Conservation (phyloP, 2,797 vertebrate genomes). For the Aphelocoma californica region DNA sequence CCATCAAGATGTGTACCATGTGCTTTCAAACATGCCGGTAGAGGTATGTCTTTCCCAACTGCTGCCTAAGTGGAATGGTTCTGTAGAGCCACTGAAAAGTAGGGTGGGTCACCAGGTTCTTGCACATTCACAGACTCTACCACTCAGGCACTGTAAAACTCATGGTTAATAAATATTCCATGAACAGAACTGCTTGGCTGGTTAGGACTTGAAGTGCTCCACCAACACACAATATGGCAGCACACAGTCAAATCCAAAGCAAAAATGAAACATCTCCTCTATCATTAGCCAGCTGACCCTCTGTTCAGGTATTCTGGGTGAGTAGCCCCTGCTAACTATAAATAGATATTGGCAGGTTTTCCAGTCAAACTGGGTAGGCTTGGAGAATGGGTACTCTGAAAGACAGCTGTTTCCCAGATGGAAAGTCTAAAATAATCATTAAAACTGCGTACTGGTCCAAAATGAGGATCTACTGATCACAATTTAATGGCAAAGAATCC, state of each 20-base stretch:
- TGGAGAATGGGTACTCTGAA: background rate
- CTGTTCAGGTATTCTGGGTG: background rate
- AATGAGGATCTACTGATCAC: background rate
- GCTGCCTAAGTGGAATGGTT: background rate
- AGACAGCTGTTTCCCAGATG: background rate
- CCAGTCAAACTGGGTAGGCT: background rate
- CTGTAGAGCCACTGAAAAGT: background rate
- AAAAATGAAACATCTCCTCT: background rate
- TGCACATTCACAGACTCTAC: background rate
- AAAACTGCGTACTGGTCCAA: background rate
- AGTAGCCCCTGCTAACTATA: background rate
- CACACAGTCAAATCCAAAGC: background rate
- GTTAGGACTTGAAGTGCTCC: background rate
- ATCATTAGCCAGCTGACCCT: background rate
- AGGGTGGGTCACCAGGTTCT: background rate
- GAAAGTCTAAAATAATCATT: background rate
- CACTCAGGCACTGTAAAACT: background rate
- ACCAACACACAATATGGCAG: background rate
- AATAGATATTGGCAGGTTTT: background rate
- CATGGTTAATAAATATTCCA: background rate
- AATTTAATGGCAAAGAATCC: background rate
- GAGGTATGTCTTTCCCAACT: slow-evolving; percentile 77
- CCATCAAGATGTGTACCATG: slow-evolving; percentile 75
- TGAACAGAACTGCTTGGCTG: background rate
- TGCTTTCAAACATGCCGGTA: slow-evolving; percentile 92